These are phyloP conservation scores for Spinus olivaceus DNA, from an alignment of 2,797 vertebrate species.

Conservation along the genomic window DNA sequence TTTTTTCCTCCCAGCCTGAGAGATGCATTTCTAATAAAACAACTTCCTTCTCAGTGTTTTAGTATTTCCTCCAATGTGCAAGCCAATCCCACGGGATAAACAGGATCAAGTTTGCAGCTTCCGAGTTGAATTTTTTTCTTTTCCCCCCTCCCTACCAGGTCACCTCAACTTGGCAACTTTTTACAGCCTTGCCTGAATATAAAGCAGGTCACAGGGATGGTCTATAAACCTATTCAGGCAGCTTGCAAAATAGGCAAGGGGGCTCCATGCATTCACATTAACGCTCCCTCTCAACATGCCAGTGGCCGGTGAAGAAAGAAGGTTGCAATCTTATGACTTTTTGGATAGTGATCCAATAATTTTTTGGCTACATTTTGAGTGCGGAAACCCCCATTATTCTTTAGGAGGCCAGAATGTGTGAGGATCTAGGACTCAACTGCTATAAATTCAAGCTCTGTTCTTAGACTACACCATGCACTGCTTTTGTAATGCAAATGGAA, in stretches of 20 bases:
- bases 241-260: not conserved
- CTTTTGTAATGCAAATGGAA: slow-evolving; percentile 88
- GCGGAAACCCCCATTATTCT: slow-evolving; percentile 10
- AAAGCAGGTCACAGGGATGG: not conserved
- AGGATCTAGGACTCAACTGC: slow-evolving; percentile 64
- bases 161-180: slow-evolving; percentile 48
- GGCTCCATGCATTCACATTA: not conserved
- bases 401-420: slow-evolving; percentile 57
- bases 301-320: slow-evolving; percentile 1
- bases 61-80: slow-evolving; percentile 23
- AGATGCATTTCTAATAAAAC: slow-evolving; percentile 54
- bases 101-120: slow-evolving; percentile 38
- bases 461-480: slow-evolving; percentile 65
- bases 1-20: not conserved
- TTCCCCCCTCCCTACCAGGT: not conserved
- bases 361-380: slow-evolving; percentile 52
- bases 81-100: slow-evolving; percentile 32
- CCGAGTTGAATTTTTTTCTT: slow-evolving; percentile 10
- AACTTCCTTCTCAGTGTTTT: slow-evolving; percentile 28
- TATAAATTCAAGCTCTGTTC: slow-evolving; percentile 79
- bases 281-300: not conserved
- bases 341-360: slow-evolving; percentile 26
- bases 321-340: slow-evolving; percentile 52
- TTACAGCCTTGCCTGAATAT: not conserved
- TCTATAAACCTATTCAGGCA: not conserved